Conservation (phyloP, 2,113 vertebrate species). For the Amia ocellicauda region DNA sequence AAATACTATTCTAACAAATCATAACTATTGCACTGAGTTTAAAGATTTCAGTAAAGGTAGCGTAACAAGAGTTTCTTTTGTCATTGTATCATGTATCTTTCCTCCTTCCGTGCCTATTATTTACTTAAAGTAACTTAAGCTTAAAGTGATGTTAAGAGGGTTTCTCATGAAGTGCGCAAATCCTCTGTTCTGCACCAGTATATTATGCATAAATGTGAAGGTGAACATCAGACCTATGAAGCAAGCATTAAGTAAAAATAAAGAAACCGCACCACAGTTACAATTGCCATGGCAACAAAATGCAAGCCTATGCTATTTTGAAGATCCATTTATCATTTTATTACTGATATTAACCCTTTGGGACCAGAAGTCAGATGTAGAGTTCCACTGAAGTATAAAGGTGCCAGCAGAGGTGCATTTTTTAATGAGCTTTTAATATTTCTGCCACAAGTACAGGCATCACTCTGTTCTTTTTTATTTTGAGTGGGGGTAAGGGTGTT, state of each 20-base stretch:
- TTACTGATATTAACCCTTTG: constrained; percentile 65
- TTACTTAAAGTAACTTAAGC: no score
- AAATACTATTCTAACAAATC: no score
- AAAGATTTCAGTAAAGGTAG: no score
- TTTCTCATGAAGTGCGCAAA: constrained; percentile 34
- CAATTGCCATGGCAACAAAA: constrained; percentile 67
- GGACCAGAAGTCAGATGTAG: no score
- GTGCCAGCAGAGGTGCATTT: constrained; percentile 62
- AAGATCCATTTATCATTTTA: constrained; percentile 67
- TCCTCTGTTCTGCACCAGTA: constrained; percentile 36
- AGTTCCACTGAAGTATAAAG: constrained; percentile 49
- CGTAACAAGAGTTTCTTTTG: no score
- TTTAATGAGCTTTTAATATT: constrained; percentile 51
- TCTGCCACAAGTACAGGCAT: constrained; percentile 1
- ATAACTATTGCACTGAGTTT: no score
- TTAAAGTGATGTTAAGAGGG: constrained; percentile 26
- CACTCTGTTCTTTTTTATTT: constrained; percentile 24
- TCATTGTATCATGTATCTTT: no score
- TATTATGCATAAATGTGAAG: constrained; percentile 37
- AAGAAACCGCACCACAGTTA: constrained; percentile 38
- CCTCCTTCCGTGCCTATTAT: no score
- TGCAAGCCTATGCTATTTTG: constrained; percentile 61
- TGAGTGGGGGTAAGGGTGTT: neutral
- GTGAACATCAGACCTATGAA: constrained; percentile 58
- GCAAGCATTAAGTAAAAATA: constrained; percentile 49